Conservation (phyloP, 37 sponge, comb jelly and placozoan species). For the Beroe forskalii region DNA sequence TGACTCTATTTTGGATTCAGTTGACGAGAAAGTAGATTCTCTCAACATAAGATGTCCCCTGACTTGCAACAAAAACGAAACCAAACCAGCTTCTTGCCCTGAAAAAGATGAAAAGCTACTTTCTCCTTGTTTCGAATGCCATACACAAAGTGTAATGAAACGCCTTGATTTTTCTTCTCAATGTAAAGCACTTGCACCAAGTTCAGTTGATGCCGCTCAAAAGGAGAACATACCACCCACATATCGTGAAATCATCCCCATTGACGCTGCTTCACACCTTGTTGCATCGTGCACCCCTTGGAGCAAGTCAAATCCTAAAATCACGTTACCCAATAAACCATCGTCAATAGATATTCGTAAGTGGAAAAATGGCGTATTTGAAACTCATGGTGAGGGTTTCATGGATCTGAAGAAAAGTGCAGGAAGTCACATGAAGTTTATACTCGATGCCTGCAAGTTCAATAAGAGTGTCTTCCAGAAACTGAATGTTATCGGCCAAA, state of each 20-base stretch:
- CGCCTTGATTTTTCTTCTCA: conserved; percentile 38
- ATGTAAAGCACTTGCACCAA: neutral
- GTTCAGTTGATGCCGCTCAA: neutral
- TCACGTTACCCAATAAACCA: neutral
- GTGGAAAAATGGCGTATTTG: neutral
- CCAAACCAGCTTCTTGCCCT: neutral
- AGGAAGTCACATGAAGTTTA: neutral
- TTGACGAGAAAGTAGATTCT: neutral
- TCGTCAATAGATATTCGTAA: neutral
- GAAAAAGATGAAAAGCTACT: neutral
- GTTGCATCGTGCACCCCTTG: conserved; percentile 1
- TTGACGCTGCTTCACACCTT: conserved; percentile 22
- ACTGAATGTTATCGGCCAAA: conserved; percentile 80
- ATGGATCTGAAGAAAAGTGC: neutral
- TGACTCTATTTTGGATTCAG: neutral
- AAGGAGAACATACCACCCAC: neutral
- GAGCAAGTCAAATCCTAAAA: conserved; percentile 12
- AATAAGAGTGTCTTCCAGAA: conserved; percentile 72
- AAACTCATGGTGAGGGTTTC: conserved; percentile 18
- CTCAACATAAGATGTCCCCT: neutral
- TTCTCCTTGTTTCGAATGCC: conserved; percentile 28
- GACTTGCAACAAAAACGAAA: neutral
- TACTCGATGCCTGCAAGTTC: conserved; percentile 71
- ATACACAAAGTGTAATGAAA: conserved; percentile 46
- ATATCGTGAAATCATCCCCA: neutral